Evolutionary conservation across 2,888 invertebrate genomes (phyloP).

Genomic region (Graphium colonna): DNA sequence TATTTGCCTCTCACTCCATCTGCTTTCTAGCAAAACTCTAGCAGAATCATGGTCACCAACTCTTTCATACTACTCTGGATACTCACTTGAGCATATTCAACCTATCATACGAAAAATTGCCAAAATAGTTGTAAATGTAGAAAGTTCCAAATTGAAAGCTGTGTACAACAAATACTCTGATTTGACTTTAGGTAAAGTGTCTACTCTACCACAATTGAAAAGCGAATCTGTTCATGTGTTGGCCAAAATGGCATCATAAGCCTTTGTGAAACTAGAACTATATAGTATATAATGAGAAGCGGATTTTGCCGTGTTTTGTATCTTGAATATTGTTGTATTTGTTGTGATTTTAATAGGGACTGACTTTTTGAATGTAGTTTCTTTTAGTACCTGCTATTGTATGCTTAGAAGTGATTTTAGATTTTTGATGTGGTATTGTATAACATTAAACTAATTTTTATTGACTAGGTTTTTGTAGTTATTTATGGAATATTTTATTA

Average conservation of each 20-base stretch:
- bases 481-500: constrained; percentile 24
- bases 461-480: constrained; percentile 32
- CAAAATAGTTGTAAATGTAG: constrained; percentile 83
- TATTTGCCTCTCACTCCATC: constrained; percentile 83
- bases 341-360: constrained; percentile 39
- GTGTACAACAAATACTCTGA: constrained; percentile 84
- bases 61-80: constrained; percentile 87
- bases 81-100: constrained; percentile 83
- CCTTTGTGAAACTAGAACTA: neutral
- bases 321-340: constrained; percentile 19
- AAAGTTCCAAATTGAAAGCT: constrained; percentile 84
- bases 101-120: constrained; percentile 86
- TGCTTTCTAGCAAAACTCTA: constrained; percentile 73
- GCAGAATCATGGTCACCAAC: constrained; percentile 86
- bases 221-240: constrained; percentile 56
- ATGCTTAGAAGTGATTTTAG: constrained; percentile 47
- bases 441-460: constrained; percentile 35
- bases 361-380: constrained; percentile 52
- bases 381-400: constrained; percentile 53
- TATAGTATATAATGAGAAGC: neutral
- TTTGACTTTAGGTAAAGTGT: constrained; percentile 81
- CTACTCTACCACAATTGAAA: constrained; percentile 82
- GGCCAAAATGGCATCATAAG: constrained; percentile 27
- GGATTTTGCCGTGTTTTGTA: constrained; percentile 10
- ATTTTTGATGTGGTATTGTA: constrained; percentile 52